These are phyloP conservation scores for Corythornis leucogaster DNA, from an alignment of 2,797 vertebrate species.

Conservation along the genomic window DNA sequence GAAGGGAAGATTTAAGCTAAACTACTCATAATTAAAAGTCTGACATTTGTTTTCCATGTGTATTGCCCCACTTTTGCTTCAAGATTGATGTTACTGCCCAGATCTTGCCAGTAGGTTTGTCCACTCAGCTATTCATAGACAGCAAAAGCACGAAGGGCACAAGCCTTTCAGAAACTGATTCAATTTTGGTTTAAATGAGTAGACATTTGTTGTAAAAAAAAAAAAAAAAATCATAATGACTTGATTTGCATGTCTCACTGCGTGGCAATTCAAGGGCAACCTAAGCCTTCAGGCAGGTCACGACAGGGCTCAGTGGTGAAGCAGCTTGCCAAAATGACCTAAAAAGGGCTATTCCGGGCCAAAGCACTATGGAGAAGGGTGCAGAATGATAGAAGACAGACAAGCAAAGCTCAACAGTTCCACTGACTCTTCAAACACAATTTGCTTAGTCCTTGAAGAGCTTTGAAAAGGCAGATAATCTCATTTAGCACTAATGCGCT, in stretches of 20 bases:
- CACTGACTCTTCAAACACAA: background rate
- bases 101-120: background rate
- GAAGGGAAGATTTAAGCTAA: background rate
- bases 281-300: background rate
- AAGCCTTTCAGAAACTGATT: background rate
- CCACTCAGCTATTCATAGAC: background rate
- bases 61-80: background rate
- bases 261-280: background rate
- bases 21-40: background rate
- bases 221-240: background rate
- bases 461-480: conserved; percentile 30
- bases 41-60: background rate
- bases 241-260: background rate
- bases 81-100: background rate
- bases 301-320: background rate
- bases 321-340: background rate
- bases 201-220: background rate
- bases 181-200: background rate
- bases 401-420: background rate
- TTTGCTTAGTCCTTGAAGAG: background rate
- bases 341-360: background rate
- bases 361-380: background rate
- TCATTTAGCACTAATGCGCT: background rate
- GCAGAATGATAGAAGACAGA: background rate
- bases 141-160: background rate